A percentile compares a stretch with the other conserved stretches of the same genome.
phyloP scores from a whole-genome alignment of 64 coral and sea anemone species.

The Montipora cactus region DNA sequence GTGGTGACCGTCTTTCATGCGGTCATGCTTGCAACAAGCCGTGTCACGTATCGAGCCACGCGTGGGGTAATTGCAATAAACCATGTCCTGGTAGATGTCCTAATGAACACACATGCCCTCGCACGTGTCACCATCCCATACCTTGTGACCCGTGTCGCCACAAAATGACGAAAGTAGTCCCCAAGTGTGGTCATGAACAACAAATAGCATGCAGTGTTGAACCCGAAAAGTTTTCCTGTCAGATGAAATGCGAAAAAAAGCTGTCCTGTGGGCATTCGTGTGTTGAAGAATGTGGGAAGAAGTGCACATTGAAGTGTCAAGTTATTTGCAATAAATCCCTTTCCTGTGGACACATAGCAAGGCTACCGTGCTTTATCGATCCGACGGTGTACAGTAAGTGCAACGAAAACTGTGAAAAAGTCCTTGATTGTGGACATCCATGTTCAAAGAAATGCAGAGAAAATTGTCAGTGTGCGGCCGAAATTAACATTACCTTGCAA shows the following conservation, averaged over 20 bases:
- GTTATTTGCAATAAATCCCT: conserved; percentile 23
- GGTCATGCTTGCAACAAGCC: conserved; percentile 19
- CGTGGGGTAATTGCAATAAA: conserved; percentile 1
- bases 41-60: conserved; percentile 3
- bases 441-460: conserved; percentile 26
- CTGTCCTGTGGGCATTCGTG: conserved; percentile 60
- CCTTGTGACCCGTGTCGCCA: neutral
- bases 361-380: conserved; percentile 34
- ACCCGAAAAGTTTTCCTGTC: neutral
- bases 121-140: neutral
- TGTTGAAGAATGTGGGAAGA: conserved; percentile 1
- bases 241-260: conserved; percentile 3
- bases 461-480: neutral
- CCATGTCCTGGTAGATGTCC: neutral
- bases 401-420: neutral
- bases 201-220: conserved; percentile 8
- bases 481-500: neutral
- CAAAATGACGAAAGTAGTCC: neutral
- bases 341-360: conserved; percentile 44
- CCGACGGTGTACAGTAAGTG: neutral
- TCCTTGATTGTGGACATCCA: conserved; percentile 54
- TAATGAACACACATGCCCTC: neutral
- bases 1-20: conserved; percentile 42
- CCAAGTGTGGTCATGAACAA: conserved; percentile 19
- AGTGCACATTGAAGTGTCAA: neutral